These are phyloP conservation scores for Corythornis madagascariensis DNA, from an alignment of 2,113 vertebrate species.

Conservation along the genomic window DNA sequence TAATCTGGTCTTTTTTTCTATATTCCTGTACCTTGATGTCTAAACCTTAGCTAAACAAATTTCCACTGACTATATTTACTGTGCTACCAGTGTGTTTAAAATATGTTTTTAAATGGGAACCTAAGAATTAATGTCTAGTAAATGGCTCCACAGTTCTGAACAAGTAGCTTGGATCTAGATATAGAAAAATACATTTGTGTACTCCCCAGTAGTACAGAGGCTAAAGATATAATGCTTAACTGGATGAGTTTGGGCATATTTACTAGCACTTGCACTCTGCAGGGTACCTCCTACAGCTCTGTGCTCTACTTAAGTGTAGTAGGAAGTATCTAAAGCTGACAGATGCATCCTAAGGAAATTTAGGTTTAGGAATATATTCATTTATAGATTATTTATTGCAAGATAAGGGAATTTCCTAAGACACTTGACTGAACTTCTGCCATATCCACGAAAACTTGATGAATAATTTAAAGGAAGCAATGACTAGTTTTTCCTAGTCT, in stretches of 20 bases:
- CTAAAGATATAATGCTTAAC: background rate
- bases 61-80: background rate
- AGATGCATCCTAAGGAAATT: background rate
- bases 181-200: too few relatives aligned
- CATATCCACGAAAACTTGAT: background rate
- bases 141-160: too few relatives aligned
- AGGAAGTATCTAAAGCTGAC: background rate
- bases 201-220: background rate
- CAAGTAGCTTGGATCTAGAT: too few relatives aligned
- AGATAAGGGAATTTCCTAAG: background rate
- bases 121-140: too few relatives aligned
- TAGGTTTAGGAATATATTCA: background rate
- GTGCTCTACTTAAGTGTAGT: rapidly evolving
- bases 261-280: background rate
- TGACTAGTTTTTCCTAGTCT: background rate
- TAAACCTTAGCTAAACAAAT: background rate
- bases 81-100: too few relatives aligned
- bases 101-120: too few relatives aligned
- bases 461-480: background rate
- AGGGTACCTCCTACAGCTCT: background rate
- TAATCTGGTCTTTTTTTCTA: background rate
- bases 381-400: background rate
- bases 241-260: background rate
- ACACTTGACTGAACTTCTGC: background rate
- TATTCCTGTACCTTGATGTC: background rate